Conservation (phyloP, 2,113 vertebrate species). For the Podarcis raffonei region DNA sequence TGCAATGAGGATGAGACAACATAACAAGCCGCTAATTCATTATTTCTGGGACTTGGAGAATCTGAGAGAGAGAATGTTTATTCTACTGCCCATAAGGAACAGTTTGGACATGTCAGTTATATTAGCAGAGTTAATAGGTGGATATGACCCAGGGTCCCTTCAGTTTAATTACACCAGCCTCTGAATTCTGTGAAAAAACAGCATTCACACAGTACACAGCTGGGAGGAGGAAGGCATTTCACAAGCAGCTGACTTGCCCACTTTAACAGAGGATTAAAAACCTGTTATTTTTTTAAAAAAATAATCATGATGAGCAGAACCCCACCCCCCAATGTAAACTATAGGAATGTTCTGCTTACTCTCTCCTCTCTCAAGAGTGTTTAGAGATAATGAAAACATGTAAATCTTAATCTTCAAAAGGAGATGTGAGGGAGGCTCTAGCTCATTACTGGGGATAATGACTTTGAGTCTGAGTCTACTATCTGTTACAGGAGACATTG, state of each 20-base stretch:
- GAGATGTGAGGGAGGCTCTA: constrained; percentile 8
- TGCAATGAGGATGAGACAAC: not conserved
- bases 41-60: constrained; percentile 34
- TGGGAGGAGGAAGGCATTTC: constrained; percentile 36
- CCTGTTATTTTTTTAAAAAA: constrained; percentile 47
- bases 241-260: constrained; percentile 41
- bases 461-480: constrained; percentile 1
- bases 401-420: constrained; percentile 51
- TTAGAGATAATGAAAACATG: constrained; percentile 53
- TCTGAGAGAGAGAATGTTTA: constrained; percentile 29
- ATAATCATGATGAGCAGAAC: constrained; percentile 57
- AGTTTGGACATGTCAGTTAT: constrained; percentile 30
- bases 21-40: constrained; percentile 31
- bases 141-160: constrained; percentile 15
- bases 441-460: constrained; percentile 35
- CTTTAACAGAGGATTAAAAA: constrained; percentile 60
- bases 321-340: constrained; percentile 53
- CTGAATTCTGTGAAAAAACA: constrained; percentile 42
- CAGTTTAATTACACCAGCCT: constrained; percentile 38
- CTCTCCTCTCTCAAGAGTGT: constrained; percentile 48
- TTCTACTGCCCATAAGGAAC: constrained; percentile 29
- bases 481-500: constrained; percentile 18
- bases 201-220: not conserved
- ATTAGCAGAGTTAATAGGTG: constrained; percentile 53
- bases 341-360: constrained; percentile 43